Evolutionary conservation across 2,888 invertebrate genomes (phyloP), one percentile per base, ranked within the genome.

Genomic region (Sphecodes monilicornis): DNA sequence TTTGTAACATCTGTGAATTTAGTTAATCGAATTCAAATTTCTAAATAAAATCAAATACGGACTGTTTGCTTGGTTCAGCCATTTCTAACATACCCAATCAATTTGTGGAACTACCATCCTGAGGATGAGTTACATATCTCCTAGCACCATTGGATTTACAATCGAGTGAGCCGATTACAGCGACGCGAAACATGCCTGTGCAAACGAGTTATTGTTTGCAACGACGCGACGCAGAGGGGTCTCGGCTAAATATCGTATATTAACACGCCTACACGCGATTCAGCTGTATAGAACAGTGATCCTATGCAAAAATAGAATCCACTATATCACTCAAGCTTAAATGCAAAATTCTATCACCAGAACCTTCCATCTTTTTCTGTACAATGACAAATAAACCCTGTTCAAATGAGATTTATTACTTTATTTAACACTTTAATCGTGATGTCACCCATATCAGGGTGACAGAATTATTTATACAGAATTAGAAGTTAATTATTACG

Each of bases 21-120:
- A 29, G 18, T 29, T 60, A 60, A 60, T 29, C 57, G 26, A 13
- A 26, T 60, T 18, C 60, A 60, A 29, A 60, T 26, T 29, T 60
- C 16, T 6, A 29, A 18, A 29, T 29, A 29, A 6, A 29, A 60
- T 11, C 29, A 29, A 60, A 60, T 60, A 29, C 5, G 18, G 18
- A 60, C 18, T 60, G 60, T 29, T 29, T 29, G 16, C 1, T 11
- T 29, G 60, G 29, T 90, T 91, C 87, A 89, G 91, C 77, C 81
- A 69, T 64, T 46, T 39, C 72, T 64, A 50, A 72, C 83, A 74
- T 74, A 76, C 70, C 70, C 80, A 80, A 80, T 69, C 85, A 87
- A 90, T 90, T 90, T 88, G 82, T 72, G 69, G 70, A 85, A 88
- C 72, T 81, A 69, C 74, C 69, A 54, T 68, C 77, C 70, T 76